A percentile compares a stretch with the other conserved stretches of the same genome.
These are phyloP conservation scores for Cheilosia variabilis DNA, from an alignment of 2,888 invertebrate genomes.

Conservation along the genomic window DNA sequence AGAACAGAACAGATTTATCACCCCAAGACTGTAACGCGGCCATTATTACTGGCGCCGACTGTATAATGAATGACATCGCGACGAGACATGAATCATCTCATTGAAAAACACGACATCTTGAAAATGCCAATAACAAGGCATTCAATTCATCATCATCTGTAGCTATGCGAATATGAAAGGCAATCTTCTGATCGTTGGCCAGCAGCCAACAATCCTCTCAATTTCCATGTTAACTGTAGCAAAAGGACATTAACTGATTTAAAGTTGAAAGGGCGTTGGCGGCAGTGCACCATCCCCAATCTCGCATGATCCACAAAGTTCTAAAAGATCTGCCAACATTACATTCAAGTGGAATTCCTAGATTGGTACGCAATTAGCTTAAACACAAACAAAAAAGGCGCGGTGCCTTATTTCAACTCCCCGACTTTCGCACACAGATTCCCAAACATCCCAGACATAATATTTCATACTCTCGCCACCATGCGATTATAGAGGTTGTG, in stretches of 20 bases:
- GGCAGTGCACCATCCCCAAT: constrained; percentile 5
- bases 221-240: not conserved
- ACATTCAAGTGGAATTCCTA: not conserved
- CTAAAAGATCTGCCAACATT: not conserved
- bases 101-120: constrained; percentile 4
- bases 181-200: not conserved
- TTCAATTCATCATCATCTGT: not conserved
- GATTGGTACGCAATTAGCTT: not conserved
- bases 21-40: not conserved
- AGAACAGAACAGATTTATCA: not conserved
- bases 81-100: not conserved
- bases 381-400: constrained; percentile 15
- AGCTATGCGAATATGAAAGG: not conserved
- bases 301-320: constrained; percentile 1
- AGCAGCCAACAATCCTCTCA: not conserved
- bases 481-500: not conserved
- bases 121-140: not conserved
- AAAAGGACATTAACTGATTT: constrained; percentile 7
- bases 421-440: constrained; percentile 4
- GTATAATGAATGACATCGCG: not conserved
- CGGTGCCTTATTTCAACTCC: constrained; percentile 15
- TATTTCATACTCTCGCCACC: constrained; percentile 48
- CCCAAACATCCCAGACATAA: constrained; percentile 59
- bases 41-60: not conserved
- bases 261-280: constrained; percentile 16